Base-by-base conservation (phyloP, 2,888 invertebrate genomes). In the Rhagium mordax region DNA sequence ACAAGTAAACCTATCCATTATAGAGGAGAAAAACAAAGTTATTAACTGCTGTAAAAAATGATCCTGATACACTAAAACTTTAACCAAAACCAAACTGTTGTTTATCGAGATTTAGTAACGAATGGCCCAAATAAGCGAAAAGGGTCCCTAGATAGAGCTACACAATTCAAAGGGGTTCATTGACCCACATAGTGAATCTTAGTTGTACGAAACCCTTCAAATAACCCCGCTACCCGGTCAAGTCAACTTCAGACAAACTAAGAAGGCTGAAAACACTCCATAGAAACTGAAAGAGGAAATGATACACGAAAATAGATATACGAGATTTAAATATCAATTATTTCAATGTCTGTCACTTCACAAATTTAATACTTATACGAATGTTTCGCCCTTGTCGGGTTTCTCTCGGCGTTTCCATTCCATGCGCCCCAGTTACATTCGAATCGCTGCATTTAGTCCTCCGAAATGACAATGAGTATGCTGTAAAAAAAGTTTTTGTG, bases 241-340 rank as follows among this genome's bases (percentile, higher is more conserved):
- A 61, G 65, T 53, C 53, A 27, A 61, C 51, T 16, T 33, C 20
- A 51, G 41, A 59, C 27, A 76, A 72, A 70, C 70, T 74, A 65
- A 74, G 66, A 62, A 49, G 51, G 41, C 51, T 59, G 68, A 71
- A 74, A 74, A 68, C 48, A 62, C 24, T 16, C n/a, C n/a, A 53
- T 55, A 61, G 60, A 64, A 68, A 60, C 18, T 55, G 64, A 75
- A 73, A 74, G 74, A 77, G 79, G 80, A 80, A 79, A 79, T 74
- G 77, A 74, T 72, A 77, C 71, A 76, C 79, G 66, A 78, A 78
- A 79, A 80, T 78, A 79, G 78, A 76, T 75, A 71, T 72, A 24
- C n/a, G n/a, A 72, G 69, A 67, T 69, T 27, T 73, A 75, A 74
- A 71, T 77, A 73, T 74, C 75, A 71, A 72, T 72, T 74, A 71